These are phyloP conservation scores for Datnioides undecimradiatus DNA, from an alignment of 2,113 vertebrate species.

Conservation along the genomic window DNA sequence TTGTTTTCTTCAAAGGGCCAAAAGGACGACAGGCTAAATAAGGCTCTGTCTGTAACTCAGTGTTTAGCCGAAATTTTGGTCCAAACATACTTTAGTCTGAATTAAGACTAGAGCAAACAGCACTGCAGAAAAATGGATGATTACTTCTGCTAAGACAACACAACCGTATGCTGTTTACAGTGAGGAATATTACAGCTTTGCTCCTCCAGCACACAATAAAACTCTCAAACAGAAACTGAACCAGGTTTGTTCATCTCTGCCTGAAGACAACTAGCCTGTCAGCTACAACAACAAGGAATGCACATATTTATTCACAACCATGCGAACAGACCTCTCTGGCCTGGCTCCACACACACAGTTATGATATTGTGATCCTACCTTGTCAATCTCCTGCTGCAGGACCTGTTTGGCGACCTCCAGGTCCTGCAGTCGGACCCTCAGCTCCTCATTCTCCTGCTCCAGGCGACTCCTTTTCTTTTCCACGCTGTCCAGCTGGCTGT, in stretches of 20 bases:
- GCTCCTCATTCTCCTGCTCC: slow-evolving; percentile 96
- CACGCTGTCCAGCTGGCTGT: slow-evolving; percentile 93
- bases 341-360: neutral
- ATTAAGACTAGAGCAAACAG: neutral
- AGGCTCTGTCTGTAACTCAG: slow-evolving; percentile 8
- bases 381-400: slow-evolving; percentile 95
- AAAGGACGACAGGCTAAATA: slow-evolving; percentile 11
- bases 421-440: slow-evolving; percentile 92
- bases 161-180: no score
- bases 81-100: slow-evolving; percentile 4
- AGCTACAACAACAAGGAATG: neutral
- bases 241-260: no score
- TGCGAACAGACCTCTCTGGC: neutral
- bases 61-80: slow-evolving; percentile 16
- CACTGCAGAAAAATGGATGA: neutral
- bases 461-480: slow-evolving; percentile 93
- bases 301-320: neutral
- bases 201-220: no score
- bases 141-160: neutral
- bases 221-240: no score
- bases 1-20: slow-evolving; percentile 28
- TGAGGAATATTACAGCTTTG: neutral
- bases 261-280: neutral
- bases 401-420: slow-evolving; percentile 97
- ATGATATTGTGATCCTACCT: slow-evolving; percentile 80